phyloP scores from a whole-genome alignment of 2,888 invertebrate species.

The Drosophila atripex region DNA sequence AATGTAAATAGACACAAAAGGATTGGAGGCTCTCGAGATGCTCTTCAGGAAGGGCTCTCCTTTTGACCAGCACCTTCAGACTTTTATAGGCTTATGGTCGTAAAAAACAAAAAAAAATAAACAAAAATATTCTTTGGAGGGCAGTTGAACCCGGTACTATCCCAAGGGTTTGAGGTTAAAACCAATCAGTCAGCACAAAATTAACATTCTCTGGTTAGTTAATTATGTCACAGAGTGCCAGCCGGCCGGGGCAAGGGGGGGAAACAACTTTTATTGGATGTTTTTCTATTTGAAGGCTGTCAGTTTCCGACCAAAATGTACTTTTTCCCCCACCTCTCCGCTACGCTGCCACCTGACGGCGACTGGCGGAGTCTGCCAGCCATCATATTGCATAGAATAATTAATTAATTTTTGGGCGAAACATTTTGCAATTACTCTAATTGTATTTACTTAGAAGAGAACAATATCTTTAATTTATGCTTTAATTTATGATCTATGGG shows the following conservation, averaged over 20 bases:
- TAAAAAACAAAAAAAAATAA: slow-evolving; percentile 66
- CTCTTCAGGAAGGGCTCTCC: neutral
- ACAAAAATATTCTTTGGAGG: slow-evolving; percentile 35
- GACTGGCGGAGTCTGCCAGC: slow-evolving; percentile 2
- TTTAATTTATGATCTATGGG: neutral
- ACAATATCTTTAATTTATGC: neutral
- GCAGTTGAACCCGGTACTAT: slow-evolving; percentile 40
- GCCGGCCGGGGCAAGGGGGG: neutral
- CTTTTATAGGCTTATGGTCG: slow-evolving; percentile 57
- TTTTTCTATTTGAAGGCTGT: slow-evolving; percentile 49
- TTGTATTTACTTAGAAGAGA: slow-evolving; percentile 47
- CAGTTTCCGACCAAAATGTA: slow-evolving; percentile 23
- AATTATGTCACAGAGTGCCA: slow-evolving; percentile 24
- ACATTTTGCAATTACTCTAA: slow-evolving; percentile 39
- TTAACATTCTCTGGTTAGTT: slow-evolving; percentile 6
- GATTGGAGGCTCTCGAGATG: slow-evolving; percentile 62
- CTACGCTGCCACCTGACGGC: neutral
- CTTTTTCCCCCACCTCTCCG: neutral
- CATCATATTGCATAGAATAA: slow-evolving; percentile 47
- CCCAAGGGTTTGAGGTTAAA: slow-evolving; percentile 37
- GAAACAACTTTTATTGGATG: slow-evolving; percentile 50
- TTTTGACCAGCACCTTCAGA: slow-evolving; percentile 41
- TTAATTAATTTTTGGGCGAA: slow-evolving; percentile 59
- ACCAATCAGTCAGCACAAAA: slow-evolving; percentile 53
- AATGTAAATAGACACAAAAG: slow-evolving; percentile 78